Percentiles rank a stretch among this genome's conserved stretches.
Evolutionary conservation across 2,888 invertebrate genomes (phyloP).

Genomic region (Ptychoptera albimana): DNA sequence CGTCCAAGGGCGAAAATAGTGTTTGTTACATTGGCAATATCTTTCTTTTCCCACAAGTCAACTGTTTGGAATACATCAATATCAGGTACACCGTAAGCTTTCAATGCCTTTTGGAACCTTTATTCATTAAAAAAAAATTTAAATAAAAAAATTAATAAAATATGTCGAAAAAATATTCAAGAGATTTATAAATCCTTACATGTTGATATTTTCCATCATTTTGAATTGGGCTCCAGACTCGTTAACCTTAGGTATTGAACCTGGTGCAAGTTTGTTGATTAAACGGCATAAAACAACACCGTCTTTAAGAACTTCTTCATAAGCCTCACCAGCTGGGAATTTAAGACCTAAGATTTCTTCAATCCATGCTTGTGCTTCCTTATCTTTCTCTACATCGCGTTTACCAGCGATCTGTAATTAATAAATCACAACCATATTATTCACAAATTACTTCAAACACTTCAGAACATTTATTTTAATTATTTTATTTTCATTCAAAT

Average conservation of each 20-base stretch:
- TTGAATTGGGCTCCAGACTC: slow-evolving; percentile 93
- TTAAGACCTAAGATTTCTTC: slow-evolving; percentile 73
- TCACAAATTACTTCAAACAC: neutral
- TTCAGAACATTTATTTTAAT: neutral
- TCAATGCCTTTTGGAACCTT: slow-evolving; percentile 68
- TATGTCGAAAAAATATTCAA: slow-evolving; percentile 6
- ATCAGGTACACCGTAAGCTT: slow-evolving; percentile 76
- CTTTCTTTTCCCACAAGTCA: slow-evolving; percentile 90
- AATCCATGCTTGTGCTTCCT: slow-evolving; percentile 86
- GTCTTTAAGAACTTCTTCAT: slow-evolving; percentile 82
- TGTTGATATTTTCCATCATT: slow-evolving; percentile 98
- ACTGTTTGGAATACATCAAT: slow-evolving; percentile 94
- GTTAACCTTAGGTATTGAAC: slow-evolving; percentile 81
- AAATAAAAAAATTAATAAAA: slow-evolving; percentile 21
- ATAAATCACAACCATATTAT: neutral
- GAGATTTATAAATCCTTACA: slow-evolving; percentile 7
- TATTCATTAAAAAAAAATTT: too few species aligned
- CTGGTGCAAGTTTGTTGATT: slow-evolving; percentile 87
- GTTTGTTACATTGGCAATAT: slow-evolving; percentile 70
- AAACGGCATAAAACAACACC: slow-evolving; percentile 85
- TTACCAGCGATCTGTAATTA: slow-evolving; percentile 58
- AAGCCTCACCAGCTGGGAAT: slow-evolving; percentile 64
- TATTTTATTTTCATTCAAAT: neutral
- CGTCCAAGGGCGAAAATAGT: slow-evolving; percentile 76
- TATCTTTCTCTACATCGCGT: slow-evolving; percentile 66